Base-by-base conservation (phyloP, 2,888 invertebrate species). In the Lottia gigantea region DNA sequence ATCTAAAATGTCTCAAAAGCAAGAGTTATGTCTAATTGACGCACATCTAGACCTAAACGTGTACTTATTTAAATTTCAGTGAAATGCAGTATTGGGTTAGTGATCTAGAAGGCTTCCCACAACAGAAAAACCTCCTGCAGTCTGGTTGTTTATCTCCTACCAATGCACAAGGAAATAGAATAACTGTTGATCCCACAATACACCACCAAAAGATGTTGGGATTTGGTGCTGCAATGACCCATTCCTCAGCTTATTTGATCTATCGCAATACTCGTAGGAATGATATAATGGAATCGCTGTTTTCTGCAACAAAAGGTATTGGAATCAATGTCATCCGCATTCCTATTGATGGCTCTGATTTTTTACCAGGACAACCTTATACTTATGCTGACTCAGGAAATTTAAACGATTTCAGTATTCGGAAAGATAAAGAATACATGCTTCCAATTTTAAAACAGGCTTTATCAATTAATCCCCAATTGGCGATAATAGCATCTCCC, bases 161-260 rank as follows among this genome's bases (percentile, higher is more conserved):
- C 55, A 12, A 55, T 55, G 11, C 55, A 23, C 11, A 23, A 23
- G 55, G 55, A 23, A 11, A 19, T 23, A 19, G 19, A 16, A 55
- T 55, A 23, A 55, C 55, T 23, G 55, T 55, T 23, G 55, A 55
- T 23, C 55, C 23, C 2, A 55, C 23, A 8, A 55, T 19, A 55
- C 55, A 55, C 23, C 55, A 55, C 14, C 55, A 55, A 14, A 55
- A 8, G 19, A 55, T 55, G 55, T 55, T 55, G 14, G 55, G 55
- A 55, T 55, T 55, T 55, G 55, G 55, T 55, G 55, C 55, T 3
- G 55, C 55, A 12, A 55, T 55, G 55, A 23, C 55, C 2, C 55
- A 55, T 55, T 55, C 55, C 23, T 55, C 55, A 11, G 55, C 55
- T 23, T 55, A 23, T 11, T 14, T 55, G 23, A 55, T 55, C 23